These are phyloP conservation scores for Takifugu flavidus DNA, from an alignment of 2,113 vertebrate genomes.

Conservation along the genomic window DNA sequence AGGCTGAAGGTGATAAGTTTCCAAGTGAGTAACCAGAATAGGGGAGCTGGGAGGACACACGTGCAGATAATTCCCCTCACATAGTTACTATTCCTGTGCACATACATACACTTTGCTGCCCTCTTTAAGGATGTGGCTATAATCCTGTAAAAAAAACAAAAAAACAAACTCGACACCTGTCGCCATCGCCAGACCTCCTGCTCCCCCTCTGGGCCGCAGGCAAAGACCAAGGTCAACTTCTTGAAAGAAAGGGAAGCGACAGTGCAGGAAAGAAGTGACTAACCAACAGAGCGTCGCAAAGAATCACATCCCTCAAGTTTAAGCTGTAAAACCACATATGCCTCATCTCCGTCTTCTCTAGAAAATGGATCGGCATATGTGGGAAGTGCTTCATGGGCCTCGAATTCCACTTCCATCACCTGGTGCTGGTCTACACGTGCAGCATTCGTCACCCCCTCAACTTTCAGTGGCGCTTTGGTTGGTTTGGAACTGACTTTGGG, in stretches of 20 bases:
- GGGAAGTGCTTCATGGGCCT: no score
- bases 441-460: no score
- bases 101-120: neutral
- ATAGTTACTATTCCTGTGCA: slow-evolving; percentile 5
- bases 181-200: slow-evolving; percentile 59
- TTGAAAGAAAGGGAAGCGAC: slow-evolving; percentile 43
- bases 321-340: slow-evolving; percentile 33
- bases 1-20: slow-evolving; percentile 66
- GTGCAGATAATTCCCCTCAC: neutral
- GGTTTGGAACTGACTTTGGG: neutral
- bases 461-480: neutral
- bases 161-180: slow-evolving; percentile 57
- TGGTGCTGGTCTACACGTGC: no score
- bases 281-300: slow-evolving; percentile 48
- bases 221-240: slow-evolving; percentile 69
- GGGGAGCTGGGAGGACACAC: slow-evolving; percentile 35
- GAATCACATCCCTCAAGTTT: slow-evolving; percentile 52
- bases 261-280: slow-evolving; percentile 52
- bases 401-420: no score
- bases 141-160: slow-evolving; percentile 37
- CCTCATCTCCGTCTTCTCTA: no score
- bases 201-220: slow-evolving; percentile 50
- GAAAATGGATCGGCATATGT: no score
- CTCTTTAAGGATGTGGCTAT: no score
- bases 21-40: slow-evolving; percentile 63